Percentiles rank a stretch among this genome's conserved stretches.
phyloP scores from a whole-genome alignment of 2,888 invertebrate genomes.

The Barypeithes pellucidus region DNA sequence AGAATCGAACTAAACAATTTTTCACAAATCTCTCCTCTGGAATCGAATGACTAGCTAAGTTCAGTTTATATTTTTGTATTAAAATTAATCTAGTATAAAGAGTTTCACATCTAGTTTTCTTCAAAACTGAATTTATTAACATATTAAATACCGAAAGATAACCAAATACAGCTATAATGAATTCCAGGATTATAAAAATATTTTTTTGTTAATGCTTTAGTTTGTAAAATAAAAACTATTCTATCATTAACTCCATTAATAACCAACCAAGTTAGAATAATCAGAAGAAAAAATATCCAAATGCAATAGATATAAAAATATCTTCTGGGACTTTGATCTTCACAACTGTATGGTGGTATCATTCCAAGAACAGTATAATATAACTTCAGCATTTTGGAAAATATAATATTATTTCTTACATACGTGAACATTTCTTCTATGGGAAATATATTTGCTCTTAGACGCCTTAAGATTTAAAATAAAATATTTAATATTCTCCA shows the following conservation, averaged over 20 bases:
- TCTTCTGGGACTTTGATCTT: not conserved
- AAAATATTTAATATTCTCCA: too few relatives aligned
- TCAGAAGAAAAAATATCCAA: not conserved
- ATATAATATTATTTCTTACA: not conserved
- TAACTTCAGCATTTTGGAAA: not conserved
- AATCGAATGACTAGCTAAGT: too few relatives aligned
- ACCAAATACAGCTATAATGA: not conserved
- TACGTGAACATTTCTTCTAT: not conserved
- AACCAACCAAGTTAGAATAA: not conserved
- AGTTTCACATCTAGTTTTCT: not conserved
- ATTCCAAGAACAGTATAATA: not conserved
- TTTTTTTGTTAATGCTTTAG: too few relatives aligned
- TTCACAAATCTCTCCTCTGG: too few relatives aligned
- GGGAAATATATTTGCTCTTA: too few relatives aligned
- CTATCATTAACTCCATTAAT: not conserved
- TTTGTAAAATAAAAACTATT: not conserved
- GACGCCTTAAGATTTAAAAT: too few relatives aligned
- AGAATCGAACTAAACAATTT: not conserved
- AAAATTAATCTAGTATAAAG: not conserved
- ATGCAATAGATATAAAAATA: not conserved
- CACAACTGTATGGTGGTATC: constrained; percentile 1
- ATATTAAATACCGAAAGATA: not conserved
- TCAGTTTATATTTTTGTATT: not conserved
- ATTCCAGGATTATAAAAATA: not conserved
- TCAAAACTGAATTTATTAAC: not conserved